Evolutionary conservation across 2,797 vertebrate genomes (phyloP).

Genomic region (Okamejei kenojei): DNA sequence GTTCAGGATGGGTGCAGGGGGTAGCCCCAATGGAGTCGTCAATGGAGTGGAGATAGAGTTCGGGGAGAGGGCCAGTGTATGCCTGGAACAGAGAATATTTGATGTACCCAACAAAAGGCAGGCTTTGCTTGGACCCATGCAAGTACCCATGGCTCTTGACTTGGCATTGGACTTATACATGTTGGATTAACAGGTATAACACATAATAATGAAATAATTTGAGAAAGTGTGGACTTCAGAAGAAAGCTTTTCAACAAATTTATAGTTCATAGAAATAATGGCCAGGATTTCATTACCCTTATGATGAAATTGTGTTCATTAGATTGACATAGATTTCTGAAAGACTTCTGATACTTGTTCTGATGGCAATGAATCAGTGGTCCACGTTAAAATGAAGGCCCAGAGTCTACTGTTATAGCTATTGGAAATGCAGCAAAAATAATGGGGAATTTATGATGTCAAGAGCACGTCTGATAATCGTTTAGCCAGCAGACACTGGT

Average conservation of each 20-base stretch:
- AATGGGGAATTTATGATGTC: background rate
- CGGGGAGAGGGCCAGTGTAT: too few species aligned
- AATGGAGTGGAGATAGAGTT: too few species aligned
- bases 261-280: background rate
- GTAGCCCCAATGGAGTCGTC: too few species aligned
- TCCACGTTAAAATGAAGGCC: background rate
- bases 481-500: background rate
- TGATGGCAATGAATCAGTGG: background rate
- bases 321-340: background rate
- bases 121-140: too few species aligned
- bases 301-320: background rate
- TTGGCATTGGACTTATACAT: background rate
- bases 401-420: background rate
- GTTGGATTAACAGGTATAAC: background rate
- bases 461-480: background rate
- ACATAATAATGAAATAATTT: background rate
- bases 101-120: too few species aligned
- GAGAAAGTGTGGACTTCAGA: too few species aligned
- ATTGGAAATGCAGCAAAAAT: background rate
- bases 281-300: background rate
- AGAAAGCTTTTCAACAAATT: background rate
- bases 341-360: background rate
- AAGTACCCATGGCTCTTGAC: too few species aligned
- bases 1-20: too few species aligned
- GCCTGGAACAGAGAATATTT: too few species aligned